These are phyloP conservation scores for Threskiornis aethiopicus DNA, from an alignment of 2,797 vertebrate genomes.

Conservation along the genomic window DNA sequence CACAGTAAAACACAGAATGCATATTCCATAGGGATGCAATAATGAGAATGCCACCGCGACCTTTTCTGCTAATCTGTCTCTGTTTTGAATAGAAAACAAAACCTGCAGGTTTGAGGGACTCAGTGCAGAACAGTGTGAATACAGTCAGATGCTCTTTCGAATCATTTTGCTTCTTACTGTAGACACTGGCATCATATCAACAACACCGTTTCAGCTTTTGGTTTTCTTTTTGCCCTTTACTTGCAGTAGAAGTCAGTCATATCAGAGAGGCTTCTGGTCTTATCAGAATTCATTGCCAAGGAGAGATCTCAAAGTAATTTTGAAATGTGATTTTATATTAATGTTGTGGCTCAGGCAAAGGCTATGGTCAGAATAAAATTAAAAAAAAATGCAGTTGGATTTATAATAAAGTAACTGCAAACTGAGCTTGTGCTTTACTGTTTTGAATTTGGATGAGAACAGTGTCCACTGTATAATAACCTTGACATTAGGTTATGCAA, in stretches of 20 bases:
- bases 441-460: slow-evolving; percentile 20
- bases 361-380: background rate
- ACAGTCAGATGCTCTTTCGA: background rate
- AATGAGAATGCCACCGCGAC: background rate
- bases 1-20: rapidly evolving
- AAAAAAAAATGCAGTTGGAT: background rate
- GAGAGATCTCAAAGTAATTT: background rate
- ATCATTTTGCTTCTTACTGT: rapidly evolving
- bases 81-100: background rate
- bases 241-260: background rate
- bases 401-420: slow-evolving; percentile 45
- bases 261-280: background rate
- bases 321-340: background rate
- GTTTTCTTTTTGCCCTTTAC: background rate
- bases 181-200: background rate
- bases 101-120: background rate
- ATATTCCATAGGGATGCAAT: background rate
- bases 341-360: background rate
- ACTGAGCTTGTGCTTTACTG: background rate
- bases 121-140: background rate
- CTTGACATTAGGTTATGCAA: slow-evolving; percentile 46
- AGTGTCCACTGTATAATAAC: background rate
- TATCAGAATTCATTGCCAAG: background rate
- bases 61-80: background rate
- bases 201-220: rapidly evolving